Base-by-base conservation (phyloP, 2,797 vertebrate genomes). In the Cyprinodon diabolis region DNA sequence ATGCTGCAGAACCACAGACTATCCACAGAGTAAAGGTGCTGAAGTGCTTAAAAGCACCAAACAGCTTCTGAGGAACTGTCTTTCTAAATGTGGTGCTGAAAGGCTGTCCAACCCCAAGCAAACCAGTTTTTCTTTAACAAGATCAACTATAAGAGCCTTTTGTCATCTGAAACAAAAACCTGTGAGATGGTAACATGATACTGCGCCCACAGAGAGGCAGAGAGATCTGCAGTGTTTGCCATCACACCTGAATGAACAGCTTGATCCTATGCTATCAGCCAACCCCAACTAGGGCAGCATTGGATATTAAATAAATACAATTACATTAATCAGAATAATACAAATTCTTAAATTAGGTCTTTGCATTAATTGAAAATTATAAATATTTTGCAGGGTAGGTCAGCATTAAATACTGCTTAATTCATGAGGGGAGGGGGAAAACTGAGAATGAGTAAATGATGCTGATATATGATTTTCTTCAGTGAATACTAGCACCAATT, bases 41-140 rank as follows among this genome's bases (percentile, higher is more conserved):
- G 89, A 86, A 87, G 14, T 19, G 69, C 35, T 0, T 15, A 10
- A 72, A 73, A 76, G 72, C 66, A 57, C 17, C 49, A 54, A 37
- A 37, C 19, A 14, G 43, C 43, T 45, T 51, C 0, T 6, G 10
- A 60, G 56, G 79, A 78, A 86, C 85, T 85, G 85, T 86, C 75
- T 66, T 30, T 45, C 51, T 11, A 48, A 9, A 65, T 1, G 71
- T 70, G 83, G 78, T 86, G 80, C 90, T 91, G 84, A 90, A 86
- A 66, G 49, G 47, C 21, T 40, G 14, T 9, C 71, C 15, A 11
- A 23, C 62, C 72, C 17, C 1, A 4, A 43, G 9, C 51, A 19
- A 74, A 25, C 6, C 21, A 51, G 58, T 12, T 56, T 74, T 68
- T 25, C 66, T 71, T 25, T 60, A 47, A 30, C 63, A 35, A 52